Percentiles rank a stretch among this genome's conserved stretches.
Conservation (phyloP, 2,797 vertebrate species). For the Apodemus agrarius region DNA sequence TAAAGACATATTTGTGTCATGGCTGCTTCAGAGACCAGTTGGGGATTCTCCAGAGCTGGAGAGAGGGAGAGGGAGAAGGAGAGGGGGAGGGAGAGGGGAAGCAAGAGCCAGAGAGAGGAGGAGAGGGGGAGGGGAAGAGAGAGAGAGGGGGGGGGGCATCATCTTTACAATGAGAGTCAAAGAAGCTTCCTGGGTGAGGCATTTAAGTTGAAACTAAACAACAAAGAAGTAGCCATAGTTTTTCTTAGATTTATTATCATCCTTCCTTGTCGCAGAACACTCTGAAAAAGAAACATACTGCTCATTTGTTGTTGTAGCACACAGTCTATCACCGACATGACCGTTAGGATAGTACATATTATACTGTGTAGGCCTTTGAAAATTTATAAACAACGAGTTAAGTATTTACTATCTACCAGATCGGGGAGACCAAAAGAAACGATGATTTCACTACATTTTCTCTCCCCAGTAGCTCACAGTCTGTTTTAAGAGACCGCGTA, state of each 20-base stretch:
- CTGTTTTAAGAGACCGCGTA: background rate
- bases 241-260: background rate
- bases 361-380: background rate
- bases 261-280: background rate
- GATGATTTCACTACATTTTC: background rate
- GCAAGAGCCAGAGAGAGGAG: no score
- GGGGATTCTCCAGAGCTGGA: background rate
- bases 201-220: background rate
- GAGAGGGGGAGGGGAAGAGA: no score
- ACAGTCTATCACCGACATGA: background rate
- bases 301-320: background rate
- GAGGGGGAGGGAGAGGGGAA: no score
- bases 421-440: conserved; percentile 5
- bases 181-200: background rate
- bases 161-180: background rate
- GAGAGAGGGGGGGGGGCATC: no score
- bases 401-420: background rate
- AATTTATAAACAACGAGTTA: conserved; percentile 36
- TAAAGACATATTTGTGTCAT: background rate
- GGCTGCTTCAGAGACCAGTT: background rate
- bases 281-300: background rate
- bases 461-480: background rate
- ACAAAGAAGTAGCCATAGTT: background rate
- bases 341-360: background rate
- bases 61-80: background rate